Evolutionary conservation across 2,888 invertebrate genomes (phyloP), one percentile per base, ranked within the genome.

Genomic region (Dastarcus helophoroides): DNA sequence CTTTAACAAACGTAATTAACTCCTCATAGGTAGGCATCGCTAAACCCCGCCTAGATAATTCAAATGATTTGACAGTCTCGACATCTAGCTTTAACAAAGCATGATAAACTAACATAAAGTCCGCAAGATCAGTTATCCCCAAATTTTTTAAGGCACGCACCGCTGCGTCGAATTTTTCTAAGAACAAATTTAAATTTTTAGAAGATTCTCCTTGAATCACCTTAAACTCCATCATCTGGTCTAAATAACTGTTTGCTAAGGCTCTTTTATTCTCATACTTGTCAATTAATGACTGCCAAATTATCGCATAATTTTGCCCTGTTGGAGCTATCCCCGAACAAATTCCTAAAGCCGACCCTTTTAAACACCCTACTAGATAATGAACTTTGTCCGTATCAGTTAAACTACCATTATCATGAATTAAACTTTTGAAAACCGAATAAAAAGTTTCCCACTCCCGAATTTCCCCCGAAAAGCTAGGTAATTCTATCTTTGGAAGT

Each of bases 201-300:
- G 9, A n/a, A n/a, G 25, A 25, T 25, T 25, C 25, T n/a, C 7
- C 12, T 4, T 4, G n/a, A 10, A 25, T n/a, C 4, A 13, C 11
- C 5, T 25, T 25, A 6, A 6, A 25, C 3, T 25, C 25, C 25
- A 25, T 12, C 4, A 25, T 10, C 14, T 25, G 25, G n/a, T 25
- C 10, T 6, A 25, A 25, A 13, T 25, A 25, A 25, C 9, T 10
- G 4, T 10, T 25, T n/a, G 25, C 25, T 25, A 25, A 13, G 5
- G 9, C 9, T n/a, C 25, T n/a, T 6, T 25, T 25, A 25, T 25
- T 25, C 12, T 25, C 25, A 13, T 25, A 12, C 13, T 25, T 10
- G 3, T 25, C 7, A 10, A 3, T 25, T 4, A 4, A 11, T 3
- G 11, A n/a, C 3, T 3, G 4, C 12, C 7, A 25, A 4, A 25